Evolutionary conservation across 1,140 invertebrate genomes (phyloP).

Genomic region (Pissodes strobi): DNA sequence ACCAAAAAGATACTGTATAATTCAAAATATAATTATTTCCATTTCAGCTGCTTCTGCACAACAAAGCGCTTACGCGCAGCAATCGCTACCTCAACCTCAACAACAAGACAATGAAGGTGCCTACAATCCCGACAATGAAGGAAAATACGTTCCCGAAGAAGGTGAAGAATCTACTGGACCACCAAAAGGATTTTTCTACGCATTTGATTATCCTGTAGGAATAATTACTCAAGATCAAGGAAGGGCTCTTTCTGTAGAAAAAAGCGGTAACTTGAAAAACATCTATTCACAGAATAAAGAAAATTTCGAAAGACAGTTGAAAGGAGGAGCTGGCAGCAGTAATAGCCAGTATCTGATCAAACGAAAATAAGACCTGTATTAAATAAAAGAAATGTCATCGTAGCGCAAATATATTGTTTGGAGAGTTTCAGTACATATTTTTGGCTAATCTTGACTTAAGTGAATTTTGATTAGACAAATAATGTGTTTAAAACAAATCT

Average conservation of each 20-base stretch:
- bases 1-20: too few species aligned
- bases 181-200: slow-evolving; percentile 70
- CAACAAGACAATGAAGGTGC: slow-evolving; percentile 5
- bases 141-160: slow-evolving; percentile 40
- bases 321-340: slow-evolving; percentile 10
- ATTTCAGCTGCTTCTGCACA: slow-evolving; percentile 7
- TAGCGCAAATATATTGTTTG: too few species aligned
- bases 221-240: slow-evolving; percentile 60
- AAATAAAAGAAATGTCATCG: too few species aligned
- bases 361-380: too few species aligned
- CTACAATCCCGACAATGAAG: slow-evolving; percentile 9
- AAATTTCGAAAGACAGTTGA: slow-evolving; percentile 46
- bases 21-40: not conserved
- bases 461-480: too few species aligned
- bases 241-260: slow-evolving; percentile 31
- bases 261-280: slow-evolving; percentile 41
- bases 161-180: slow-evolving; percentile 59
- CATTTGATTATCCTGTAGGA: slow-evolving; percentile 67
- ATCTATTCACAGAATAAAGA: slow-evolving; percentile 55
- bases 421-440: too few species aligned
- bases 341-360: slow-evolving; percentile 7
- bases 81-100: not conserved
- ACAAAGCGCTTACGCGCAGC: not conserved
- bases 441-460: too few species aligned
- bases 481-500: too few species aligned